Evolutionary conservation across 2,113 vertebrate species (phyloP).

Genomic region (Phalacrocorax aristotelis): DNA sequence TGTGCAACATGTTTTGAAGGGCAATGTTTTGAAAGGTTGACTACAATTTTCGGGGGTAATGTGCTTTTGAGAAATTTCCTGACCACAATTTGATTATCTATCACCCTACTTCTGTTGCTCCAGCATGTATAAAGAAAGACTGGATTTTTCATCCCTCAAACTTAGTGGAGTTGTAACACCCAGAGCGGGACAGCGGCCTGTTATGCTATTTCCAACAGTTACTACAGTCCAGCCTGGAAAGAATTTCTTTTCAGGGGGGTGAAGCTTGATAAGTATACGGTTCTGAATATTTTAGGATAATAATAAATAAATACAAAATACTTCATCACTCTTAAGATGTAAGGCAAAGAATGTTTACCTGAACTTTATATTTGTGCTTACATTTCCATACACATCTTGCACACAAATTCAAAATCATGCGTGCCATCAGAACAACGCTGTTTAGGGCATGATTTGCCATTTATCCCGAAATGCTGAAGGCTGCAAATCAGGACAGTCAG

Average conservation of each 20-base stretch:
- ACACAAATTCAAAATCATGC: not conserved
- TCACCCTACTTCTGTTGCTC: not conserved
- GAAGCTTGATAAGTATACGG: not conserved
- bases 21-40: not conserved
- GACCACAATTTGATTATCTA: not conserved
- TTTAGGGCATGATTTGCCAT: not conserved
- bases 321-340: not conserved
- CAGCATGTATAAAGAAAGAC: not conserved
- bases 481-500: not conserved
- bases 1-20: not conserved
- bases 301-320: not conserved
- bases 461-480: not conserved
- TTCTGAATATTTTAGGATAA: not conserved
- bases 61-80: not conserved
- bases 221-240: not conserved
- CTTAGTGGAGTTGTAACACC: not conserved
- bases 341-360: not conserved
- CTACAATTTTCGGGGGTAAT: not conserved
- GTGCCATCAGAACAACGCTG: fast-evolving
- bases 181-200: not conserved
- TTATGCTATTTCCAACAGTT: not conserved
- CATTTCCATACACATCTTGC: not conserved
- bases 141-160: not conserved
- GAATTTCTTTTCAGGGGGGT: not conserved
- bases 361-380: not conserved